A percentile compares a stretch with the other conserved stretches of the same genome.
Conservation (phyloP, 1,140 invertebrate species). For the Ostrea edulis region DNA sequence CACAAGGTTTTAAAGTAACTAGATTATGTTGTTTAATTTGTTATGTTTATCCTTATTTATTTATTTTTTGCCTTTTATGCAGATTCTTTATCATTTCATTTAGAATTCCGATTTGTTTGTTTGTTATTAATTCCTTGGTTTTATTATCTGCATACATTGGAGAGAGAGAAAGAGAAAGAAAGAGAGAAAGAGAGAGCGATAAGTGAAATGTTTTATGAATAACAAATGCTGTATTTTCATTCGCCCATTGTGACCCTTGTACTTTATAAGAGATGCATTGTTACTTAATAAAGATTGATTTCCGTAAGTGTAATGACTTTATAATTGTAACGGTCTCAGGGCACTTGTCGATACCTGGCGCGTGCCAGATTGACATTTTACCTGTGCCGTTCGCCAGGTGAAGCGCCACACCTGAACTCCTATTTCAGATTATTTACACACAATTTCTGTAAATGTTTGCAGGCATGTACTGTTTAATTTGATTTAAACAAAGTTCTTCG, state of each 20-base stretch:
- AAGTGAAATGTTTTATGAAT: background rate
- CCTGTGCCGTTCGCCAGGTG: slow-evolving; percentile 14
- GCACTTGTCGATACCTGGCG: background rate
- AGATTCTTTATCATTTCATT: background rate
- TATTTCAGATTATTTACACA: slow-evolving; percentile 17
- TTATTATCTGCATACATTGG: background rate
- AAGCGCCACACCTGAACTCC: background rate
- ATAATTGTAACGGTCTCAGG: background rate
- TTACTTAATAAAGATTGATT: slow-evolving; percentile 36
- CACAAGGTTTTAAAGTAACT: background rate
- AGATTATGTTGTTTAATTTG: background rate
- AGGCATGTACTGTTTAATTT: slow-evolving; percentile 20
- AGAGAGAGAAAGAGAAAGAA: slow-evolving; percentile 12
- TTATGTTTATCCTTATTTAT: background rate
- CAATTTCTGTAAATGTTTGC: slow-evolving; percentile 26
- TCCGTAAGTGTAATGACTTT: background rate
- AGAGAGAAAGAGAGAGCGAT: background rate
- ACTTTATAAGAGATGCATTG: slow-evolving; percentile 13
- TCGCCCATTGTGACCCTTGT: background rate
- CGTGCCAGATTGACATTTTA: slow-evolving; percentile 19
- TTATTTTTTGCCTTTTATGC: background rate
- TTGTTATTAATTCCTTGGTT: background rate
- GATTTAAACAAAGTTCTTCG: background rate
- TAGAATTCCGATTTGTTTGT: background rate
- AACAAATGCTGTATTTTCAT: background rate